Evolutionary conservation across 2,888 invertebrate genomes (phyloP).

Genomic region (Dasypolia templi): DNA sequence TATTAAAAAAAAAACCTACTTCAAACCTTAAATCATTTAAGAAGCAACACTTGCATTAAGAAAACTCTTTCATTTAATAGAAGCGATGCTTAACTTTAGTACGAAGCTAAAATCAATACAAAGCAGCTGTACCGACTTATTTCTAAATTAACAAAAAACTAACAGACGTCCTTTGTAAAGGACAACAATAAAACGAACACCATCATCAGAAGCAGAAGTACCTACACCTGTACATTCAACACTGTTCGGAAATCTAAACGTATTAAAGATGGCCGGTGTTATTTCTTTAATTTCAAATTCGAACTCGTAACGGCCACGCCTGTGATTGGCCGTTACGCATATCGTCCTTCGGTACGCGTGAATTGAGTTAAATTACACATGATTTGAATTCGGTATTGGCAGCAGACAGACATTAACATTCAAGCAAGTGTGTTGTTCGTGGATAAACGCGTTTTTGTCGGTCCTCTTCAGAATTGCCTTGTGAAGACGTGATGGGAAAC

Average conservation of each 20-base stretch:
- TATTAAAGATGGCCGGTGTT: constrained; percentile 22
- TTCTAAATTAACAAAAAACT: neutral
- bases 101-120: neutral
- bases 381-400: constrained; percentile 83
- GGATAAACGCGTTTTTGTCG: constrained; percentile 86
- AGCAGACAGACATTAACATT: constrained; percentile 83
- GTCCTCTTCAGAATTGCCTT: constrained; percentile 84
- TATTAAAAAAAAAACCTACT: neutral
- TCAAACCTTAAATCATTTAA: no score
- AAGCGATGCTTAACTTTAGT: neutral
- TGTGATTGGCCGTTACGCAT: constrained; percentile 70
- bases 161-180: neutral
- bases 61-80: neutral
- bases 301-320: constrained; percentile 60
- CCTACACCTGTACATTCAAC: neutral
- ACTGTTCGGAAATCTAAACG: constrained; percentile 36
- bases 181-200: neutral
- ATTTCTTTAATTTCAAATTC: constrained; percentile 47
- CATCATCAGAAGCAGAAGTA: neutral
- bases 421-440: constrained; percentile 78
- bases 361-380: constrained; percentile 76
- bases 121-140: neutral
- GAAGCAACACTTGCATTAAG: neutral
- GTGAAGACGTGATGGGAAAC: constrained; percentile 85
- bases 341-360: constrained; percentile 82